phyloP scores from a whole-genome alignment of 2,113 vertebrate species.

The Caretta caretta region DNA sequence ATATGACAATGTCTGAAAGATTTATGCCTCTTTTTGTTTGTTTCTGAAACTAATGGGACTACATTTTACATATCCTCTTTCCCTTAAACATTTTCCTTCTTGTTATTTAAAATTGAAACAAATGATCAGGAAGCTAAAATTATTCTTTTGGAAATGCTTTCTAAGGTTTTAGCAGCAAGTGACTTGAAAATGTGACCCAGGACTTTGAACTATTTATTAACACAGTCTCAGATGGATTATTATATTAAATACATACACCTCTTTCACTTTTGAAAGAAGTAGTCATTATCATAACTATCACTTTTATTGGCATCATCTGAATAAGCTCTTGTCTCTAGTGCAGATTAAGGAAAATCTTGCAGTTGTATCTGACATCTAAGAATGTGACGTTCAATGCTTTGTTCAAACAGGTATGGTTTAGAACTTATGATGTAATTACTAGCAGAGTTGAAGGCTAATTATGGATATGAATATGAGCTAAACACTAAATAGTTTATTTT shows the following conservation, averaged over 20 bases:
- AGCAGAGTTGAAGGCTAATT: not conserved
- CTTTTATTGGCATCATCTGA: not conserved
- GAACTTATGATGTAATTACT: not conserved
- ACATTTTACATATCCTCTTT: not conserved
- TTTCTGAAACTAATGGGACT: not conserved
- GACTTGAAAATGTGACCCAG: slow-evolving; percentile 18
- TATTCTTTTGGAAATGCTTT: not conserved
- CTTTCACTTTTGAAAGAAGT: not conserved
- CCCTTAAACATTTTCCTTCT: not conserved
- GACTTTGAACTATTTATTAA: slow-evolving; percentile 7
- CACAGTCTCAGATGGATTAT: not conserved
- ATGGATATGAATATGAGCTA: not conserved
- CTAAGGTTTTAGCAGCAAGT: not conserved
- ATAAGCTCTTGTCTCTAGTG: not conserved
- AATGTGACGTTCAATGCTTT: not conserved
- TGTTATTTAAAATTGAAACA: not conserved
- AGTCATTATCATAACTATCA: not conserved
- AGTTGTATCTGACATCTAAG: not conserved
- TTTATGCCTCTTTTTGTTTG: not conserved
- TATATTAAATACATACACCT: not conserved
- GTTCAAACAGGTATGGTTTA: not conserved
- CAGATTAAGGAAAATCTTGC: not conserved
- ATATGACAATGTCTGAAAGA: not conserved
- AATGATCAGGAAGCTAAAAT: not conserved
- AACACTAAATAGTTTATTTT: not conserved